These are phyloP conservation scores for Campoplex nolae DNA, from an alignment of 2,888 invertebrate species.

Conservation along the genomic window DNA sequence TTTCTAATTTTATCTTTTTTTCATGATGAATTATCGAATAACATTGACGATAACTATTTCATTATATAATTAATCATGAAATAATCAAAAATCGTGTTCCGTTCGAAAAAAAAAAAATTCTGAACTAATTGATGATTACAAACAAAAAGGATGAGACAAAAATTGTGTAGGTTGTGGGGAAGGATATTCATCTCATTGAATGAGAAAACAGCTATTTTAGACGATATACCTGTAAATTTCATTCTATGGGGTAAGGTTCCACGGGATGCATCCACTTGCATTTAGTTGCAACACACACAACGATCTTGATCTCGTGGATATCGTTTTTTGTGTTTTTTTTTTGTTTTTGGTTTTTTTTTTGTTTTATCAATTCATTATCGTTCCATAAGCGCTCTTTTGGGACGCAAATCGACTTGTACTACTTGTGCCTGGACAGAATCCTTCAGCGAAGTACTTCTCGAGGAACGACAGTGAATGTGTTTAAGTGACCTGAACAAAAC, in stretches of 20 bases:
- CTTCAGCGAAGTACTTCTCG: slow-evolving; percentile 83
- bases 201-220: slow-evolving; percentile 72
- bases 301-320: slow-evolving; percentile 85
- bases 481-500: slow-evolving; percentile 85
- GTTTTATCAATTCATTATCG: slow-evolving; percentile 82
- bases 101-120: slow-evolving; percentile 14
- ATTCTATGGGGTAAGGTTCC: slow-evolving; percentile 78
- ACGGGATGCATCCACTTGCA: slow-evolving; percentile 84
- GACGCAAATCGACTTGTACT: slow-evolving; percentile 67
- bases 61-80: neutral
- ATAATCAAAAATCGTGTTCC: slow-evolving; percentile 20
- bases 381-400: slow-evolving; percentile 76
- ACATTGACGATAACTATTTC: neutral
- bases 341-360: slow-evolving; percentile 77
- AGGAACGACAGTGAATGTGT: slow-evolving; percentile 84
- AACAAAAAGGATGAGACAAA: neutral
- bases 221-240: slow-evolving; percentile 84
- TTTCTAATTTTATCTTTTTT: neutral
- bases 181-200: slow-evolving; percentile 45
- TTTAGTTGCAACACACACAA: slow-evolving; percentile 85
- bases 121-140: slow-evolving; percentile 13
- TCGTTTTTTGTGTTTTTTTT: slow-evolving; percentile 79
- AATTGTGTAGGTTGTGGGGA: slow-evolving; percentile 11
- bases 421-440: slow-evolving; percentile 75
- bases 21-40: neutral